Base-by-base conservation (phyloP, 2,888 invertebrate genomes). In the Calliphora vomitoria region DNA sequence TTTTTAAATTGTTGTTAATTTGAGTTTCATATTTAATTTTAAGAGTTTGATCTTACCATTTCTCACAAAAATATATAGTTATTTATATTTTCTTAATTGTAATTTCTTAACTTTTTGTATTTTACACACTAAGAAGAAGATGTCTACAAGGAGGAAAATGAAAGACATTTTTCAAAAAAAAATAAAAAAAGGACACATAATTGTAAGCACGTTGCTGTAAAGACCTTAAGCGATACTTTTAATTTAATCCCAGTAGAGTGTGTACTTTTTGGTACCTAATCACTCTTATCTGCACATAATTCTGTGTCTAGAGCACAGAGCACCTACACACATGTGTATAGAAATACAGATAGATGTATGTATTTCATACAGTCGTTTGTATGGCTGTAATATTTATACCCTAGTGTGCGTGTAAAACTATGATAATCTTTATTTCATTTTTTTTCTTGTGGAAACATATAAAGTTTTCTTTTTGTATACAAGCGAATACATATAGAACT, bases 161-260 rank as follows among this genome's bases (percentile, higher is more conserved):
- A n/a, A 50, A n/a, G 50, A 15, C 5, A n/a, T 53, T n/a, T 53
- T 11, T 41, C 41, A 1, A 4, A 64, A 38, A 13, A n/a, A 25
- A 31, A 47, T n/a, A n/a, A n/a, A n/a, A n/a, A 82, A 76, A 62
- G 38, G 50, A 50, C 44, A 83, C 25, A 69, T 71, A 44, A 69
- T 58, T 71, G 69, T 78, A 55, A 79, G 55, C 78, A 84, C 84
- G 84, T 79, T 50, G 55, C 72, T 72, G 4, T 84, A 72, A 84
- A 79, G 79, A 74, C 78, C 78, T 79, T 84, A 84, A 84, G 78
- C 78, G 79, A 66, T 84, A 72, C 66, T 66, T 72, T 80, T 84
- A 79, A 84, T 66, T 84, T 84, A 84, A 84, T 84, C 78, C 84
- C 72, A 20, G 41, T 15, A 47, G 72, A 79, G 58, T 55, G 50